Base-by-base conservation (phyloP, 2,113 vertebrate species). In the Meleagris gallopavo region DNA sequence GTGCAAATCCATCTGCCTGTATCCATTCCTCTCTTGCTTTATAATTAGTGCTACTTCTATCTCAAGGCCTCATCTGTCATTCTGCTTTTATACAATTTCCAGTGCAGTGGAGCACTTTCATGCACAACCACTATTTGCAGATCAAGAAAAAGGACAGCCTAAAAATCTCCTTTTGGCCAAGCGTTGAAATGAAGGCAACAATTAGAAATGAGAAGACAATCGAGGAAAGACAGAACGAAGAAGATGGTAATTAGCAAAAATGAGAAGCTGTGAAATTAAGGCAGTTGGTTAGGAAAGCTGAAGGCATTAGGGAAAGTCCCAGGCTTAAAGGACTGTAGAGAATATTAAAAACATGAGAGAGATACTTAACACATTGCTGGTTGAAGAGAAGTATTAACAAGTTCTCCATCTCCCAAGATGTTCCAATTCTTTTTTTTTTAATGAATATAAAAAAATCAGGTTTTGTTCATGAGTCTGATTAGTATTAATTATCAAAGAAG, bases 141-240 rank as follows among this genome's bases (percentile, higher is more conserved):
- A 45, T 54, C 4, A 0, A 82, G 54, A 5, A 10, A 73, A 88
- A 84, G 83, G 79, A 88, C 92, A 90, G 70, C 73, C 94, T 55
- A 34, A 92, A 54, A 94, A 92, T 82, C 54, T 64, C 67, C 2
- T 89, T 72, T 82, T 94, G 57, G 74, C 30, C 89, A 71, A 29
- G 15, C 13, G 30, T 18, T 54, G 34, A 79, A 89, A 86, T 0
- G 1, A 92, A 96, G 73, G 83, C 41, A 61, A 88, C 75, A 83
- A 93, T 95, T 86, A 86, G 72, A 88, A 93, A 86, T 41, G 3
- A 54, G 76, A 84, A 88, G 48, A 89, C 46, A 72, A 82, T 6
- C 12, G 75, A 48, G 16, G 21, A 65, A 66, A 79, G 78, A 66
- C 34, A 83, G 86, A 34, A 34, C 38, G 9, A 64, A n/a, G 36